These are phyloP conservation scores for Nematopogon swammerdamellus DNA, from an alignment of 2,888 invertebrate species.

Conservation along the genomic window DNA sequence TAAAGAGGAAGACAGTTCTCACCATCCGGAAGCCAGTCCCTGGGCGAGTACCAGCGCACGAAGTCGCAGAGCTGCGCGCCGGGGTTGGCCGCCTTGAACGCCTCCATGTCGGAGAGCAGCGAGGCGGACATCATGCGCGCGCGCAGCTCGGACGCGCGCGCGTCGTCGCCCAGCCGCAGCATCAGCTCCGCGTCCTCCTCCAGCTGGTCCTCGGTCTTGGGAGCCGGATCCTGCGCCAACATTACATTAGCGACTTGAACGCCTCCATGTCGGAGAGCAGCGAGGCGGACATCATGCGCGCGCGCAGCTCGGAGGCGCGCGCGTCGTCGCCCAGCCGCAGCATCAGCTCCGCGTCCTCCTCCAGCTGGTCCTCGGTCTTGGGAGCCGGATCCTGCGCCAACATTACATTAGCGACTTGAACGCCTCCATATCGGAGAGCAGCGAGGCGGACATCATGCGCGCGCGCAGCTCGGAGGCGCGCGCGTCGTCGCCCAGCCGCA, in stretches of 20 bases:
- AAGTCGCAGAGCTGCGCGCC: slow-evolving; percentile 89
- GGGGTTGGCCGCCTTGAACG: slow-evolving; percentile 98
- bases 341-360: slow-evolving; percentile 89
- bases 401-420: slow-evolving; percentile 80
- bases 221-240: slow-evolving; percentile 88
- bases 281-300: slow-evolving; percentile 93
- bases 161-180: slow-evolving; percentile 82
- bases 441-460: slow-evolving; percentile 91
- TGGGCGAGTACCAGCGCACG: slow-evolving; percentile 96
- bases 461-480: slow-evolving; percentile 82
- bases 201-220: slow-evolving; percentile 95
- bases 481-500: slow-evolving; percentile 82
- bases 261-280: slow-evolving; percentile 97
- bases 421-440: slow-evolving; percentile 96
- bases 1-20: neutral
- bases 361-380: slow-evolving; percentile 95
- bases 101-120: slow-evolving; percentile 95
- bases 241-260: slow-evolving; percentile 77
- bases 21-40: slow-evolving; percentile 73
- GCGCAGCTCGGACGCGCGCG: slow-evolving; percentile 77
- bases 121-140: slow-evolving; percentile 96
- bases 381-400: slow-evolving; percentile 90
- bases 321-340: slow-evolving; percentile 84
- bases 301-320: slow-evolving; percentile 78
- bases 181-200: slow-evolving; percentile 91